Percentiles rank a stretch among this genome's conserved stretches.
Evolutionary conservation across 2,888 invertebrate genomes (phyloP).

Genomic region (Drosophila eohydei): DNA sequence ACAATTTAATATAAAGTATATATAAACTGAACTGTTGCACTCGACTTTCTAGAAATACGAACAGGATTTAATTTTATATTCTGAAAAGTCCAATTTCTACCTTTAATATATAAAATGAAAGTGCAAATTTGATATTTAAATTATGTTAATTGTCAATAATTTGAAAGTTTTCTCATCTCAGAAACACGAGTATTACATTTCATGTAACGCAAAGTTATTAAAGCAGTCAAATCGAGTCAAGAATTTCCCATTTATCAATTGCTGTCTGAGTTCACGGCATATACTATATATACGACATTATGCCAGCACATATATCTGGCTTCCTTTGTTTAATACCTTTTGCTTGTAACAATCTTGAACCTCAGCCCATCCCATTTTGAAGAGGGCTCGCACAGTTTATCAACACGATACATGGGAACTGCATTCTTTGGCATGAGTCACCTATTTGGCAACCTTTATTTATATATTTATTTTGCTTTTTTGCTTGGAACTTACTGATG

Average conservation of each 20-base stretch:
- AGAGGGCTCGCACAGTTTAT: constrained; percentile 41
- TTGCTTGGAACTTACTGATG: constrained; percentile 14
- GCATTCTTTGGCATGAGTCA: constrained; percentile 59
- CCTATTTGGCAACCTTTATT: constrained; percentile 23
- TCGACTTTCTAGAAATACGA: too few species aligned
- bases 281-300: constrained; percentile 9
- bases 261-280: background rate
- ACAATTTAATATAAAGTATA: too few species aligned
- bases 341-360: constrained; percentile 43
- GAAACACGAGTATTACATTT: background rate
- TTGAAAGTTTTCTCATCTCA: background rate
- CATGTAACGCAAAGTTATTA: background rate
- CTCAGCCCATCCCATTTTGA: constrained; percentile 42
- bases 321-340: constrained; percentile 30
- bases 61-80: too few species aligned
- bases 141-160: background rate
- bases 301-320: background rate
- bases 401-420: constrained; percentile 48
- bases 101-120: too few species aligned
- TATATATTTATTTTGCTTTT: constrained; percentile 2
- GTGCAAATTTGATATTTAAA: too few species aligned
- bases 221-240: background rate
- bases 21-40: too few species aligned
- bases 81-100: too few species aligned
- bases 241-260: constrained; percentile 14